Conservation (phyloP, 2,797 vertebrate species). For the Acrocephalus scirpaceus region DNA sequence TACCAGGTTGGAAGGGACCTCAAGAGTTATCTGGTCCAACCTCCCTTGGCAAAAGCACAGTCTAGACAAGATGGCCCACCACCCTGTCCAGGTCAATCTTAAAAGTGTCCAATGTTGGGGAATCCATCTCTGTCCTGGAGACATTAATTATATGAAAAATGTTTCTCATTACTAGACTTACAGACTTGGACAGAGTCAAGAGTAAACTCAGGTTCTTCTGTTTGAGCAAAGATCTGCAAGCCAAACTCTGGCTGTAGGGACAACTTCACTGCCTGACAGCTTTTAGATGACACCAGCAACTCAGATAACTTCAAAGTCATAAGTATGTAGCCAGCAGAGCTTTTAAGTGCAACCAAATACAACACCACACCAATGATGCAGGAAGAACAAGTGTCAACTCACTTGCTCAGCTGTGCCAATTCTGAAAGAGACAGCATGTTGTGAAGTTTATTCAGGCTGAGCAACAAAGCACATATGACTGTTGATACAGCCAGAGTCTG, state of each 20-base stretch:
- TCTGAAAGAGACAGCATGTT: not conserved
- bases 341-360: not conserved
- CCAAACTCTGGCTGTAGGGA: not conserved
- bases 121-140: not conserved
- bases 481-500: slow-evolving; percentile 5
- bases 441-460: slow-evolving; percentile 11
- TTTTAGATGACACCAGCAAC: not conserved
- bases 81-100: not conserved
- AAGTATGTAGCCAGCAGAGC: not conserved
- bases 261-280: not conserved
- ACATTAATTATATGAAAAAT: not conserved
- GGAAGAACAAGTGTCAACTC: not conserved
- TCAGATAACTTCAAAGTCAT: not conserved
- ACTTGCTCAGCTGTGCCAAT: not conserved
- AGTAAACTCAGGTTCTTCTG: not conserved
- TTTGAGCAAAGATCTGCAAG: not conserved
- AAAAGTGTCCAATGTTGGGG: accelerated
- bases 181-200: not conserved
- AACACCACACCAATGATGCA: not conserved
- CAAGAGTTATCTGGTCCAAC: not conserved
- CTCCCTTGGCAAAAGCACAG: not conserved
- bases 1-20: not conserved
- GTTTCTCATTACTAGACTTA: not conserved
- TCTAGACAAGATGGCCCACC: not conserved
- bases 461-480: slow-evolving; percentile 20